Conservation (phyloP, 2,797 vertebrate genomes). For the Labroides dimidiatus region DNA sequence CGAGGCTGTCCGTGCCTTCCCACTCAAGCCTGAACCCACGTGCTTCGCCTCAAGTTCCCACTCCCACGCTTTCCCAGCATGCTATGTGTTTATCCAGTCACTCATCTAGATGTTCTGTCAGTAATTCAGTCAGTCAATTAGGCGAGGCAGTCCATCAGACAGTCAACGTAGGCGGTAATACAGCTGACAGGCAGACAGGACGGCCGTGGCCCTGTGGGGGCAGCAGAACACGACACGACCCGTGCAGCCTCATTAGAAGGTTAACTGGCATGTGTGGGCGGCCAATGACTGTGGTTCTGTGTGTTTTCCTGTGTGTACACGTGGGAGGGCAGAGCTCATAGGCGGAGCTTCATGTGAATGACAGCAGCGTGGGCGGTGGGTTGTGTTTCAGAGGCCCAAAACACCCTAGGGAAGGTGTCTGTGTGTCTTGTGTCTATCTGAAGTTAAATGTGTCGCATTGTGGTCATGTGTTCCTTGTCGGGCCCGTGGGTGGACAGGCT, state of each 20-base stretch:
- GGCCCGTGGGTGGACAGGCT: constrained; percentile 78
- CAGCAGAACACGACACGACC: constrained; percentile 48
- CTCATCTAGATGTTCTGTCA: constrained; percentile 46
- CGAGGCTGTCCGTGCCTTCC: constrained; percentile 3
- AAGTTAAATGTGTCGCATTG: constrained; percentile 37
- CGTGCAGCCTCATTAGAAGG: constrained; percentile 69
- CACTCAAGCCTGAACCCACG: constrained; percentile 23
- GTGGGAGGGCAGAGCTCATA: constrained; percentile 40
- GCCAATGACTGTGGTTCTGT: constrained; percentile 42
- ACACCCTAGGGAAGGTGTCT: constrained; percentile 39
- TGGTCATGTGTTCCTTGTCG: constrained; percentile 19
- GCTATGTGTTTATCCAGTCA: constrained; percentile 59
- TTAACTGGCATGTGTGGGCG: constrained; percentile 76
- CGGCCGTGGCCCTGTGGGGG: constrained; percentile 42
- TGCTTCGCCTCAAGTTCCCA: constrained; percentile 62
- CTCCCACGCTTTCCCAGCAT: constrained; percentile 69
- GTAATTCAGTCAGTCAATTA: constrained; percentile 71
- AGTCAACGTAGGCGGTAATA: constrained; percentile 64
- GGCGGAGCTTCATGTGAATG: constrained; percentile 67
- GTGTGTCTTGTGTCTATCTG: constrained; percentile 34
- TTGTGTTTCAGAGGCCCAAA: constrained; percentile 34
- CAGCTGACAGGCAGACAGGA: constrained; percentile 54
- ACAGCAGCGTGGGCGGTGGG: constrained; percentile 69
- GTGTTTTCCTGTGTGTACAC: constrained; percentile 1
- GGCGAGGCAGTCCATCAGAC: constrained; percentile 66